These are phyloP conservation scores for Pseudorectes ferrugineus DNA, from an alignment of 2,113 vertebrate genomes.

Conservation along the genomic window DNA sequence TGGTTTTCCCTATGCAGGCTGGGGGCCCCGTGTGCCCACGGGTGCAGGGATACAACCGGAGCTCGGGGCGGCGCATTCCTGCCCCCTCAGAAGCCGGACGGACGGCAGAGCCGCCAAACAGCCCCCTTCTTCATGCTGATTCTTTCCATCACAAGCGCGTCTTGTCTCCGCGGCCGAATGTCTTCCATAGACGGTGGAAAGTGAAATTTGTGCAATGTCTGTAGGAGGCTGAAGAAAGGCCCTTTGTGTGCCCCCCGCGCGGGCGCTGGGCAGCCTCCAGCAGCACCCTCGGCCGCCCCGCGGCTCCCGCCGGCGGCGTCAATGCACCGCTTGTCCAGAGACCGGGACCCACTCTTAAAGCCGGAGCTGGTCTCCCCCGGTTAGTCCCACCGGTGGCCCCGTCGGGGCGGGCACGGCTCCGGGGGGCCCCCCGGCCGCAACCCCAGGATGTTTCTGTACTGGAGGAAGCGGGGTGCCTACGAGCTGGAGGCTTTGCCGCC, in stretches of 20 bases:
- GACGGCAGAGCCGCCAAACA: slow-evolving; percentile 11
- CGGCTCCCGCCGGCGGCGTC: slow-evolving; percentile 17
- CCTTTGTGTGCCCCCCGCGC: slow-evolving; percentile 73
- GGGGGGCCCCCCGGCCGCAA: not conserved
- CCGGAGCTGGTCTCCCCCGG: not conserved
- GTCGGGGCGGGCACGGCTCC: not conserved
- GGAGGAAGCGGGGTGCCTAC: slow-evolving; percentile 88
- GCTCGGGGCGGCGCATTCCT: not conserved
- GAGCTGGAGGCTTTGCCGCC: slow-evolving; percentile 83
- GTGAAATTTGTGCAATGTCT: slow-evolving; percentile 80
- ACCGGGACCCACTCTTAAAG: slow-evolving; percentile 17
- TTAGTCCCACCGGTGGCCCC: not conserved
- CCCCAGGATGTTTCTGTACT: slow-evolving; percentile 86
- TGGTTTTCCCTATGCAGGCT: fast-evolving
- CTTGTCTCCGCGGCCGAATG: slow-evolving; percentile 63
- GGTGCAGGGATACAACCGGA: not conserved
- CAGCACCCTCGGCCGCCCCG: slow-evolving; percentile 52
- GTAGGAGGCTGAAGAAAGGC: slow-evolving; percentile 82
- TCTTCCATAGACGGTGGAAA: slow-evolving; percentile 70
- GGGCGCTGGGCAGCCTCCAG: slow-evolving; percentile 67
- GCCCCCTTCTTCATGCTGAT: slow-evolving; percentile 51
- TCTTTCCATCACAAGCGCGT: slow-evolving; percentile 52
- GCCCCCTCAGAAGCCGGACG: slow-evolving; percentile 26
- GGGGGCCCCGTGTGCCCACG: not conserved
- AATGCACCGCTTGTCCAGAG: slow-evolving; percentile 48